These are phyloP conservation scores for Arnoldichthys spilopterus DNA, from an alignment of 2,797 vertebrate genomes.

Conservation along the genomic window DNA sequence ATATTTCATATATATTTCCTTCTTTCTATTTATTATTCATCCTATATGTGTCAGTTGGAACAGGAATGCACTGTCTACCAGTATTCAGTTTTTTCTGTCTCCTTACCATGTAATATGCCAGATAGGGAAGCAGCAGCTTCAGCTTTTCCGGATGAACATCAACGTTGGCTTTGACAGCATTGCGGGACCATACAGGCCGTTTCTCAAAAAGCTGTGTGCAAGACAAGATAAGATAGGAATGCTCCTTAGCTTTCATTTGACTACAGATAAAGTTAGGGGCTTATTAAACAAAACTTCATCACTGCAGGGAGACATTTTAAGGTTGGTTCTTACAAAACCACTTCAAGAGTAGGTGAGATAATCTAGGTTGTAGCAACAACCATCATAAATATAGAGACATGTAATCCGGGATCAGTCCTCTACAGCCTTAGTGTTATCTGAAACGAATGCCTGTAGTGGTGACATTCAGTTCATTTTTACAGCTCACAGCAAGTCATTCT, in stretches of 20 bases:
- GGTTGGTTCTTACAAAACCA: too few relatives aligned
- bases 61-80: not conserved
- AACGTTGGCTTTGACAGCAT: constrained; percentile 91
- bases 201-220: constrained; percentile 84
- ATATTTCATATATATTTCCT: not conserved
- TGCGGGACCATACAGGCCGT: constrained; percentile 93
- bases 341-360: too few relatives aligned
- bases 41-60: not conserved
- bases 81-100: not conserved
- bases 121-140: constrained; percentile 87
- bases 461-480: too few relatives aligned
- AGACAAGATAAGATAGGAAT: not conserved
- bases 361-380: too few relatives aligned
- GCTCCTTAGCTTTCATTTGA: not conserved
- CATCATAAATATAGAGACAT: too few relatives aligned
- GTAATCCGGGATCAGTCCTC: too few relatives aligned
- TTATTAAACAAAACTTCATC: not conserved
- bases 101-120: constrained; percentile 97
- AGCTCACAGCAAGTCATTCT: too few relatives aligned
- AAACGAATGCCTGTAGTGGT: too few relatives aligned
- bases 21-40: too few relatives aligned
- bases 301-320: too few relatives aligned
- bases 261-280: not conserved
- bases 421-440: too few relatives aligned
- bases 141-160: constrained; percentile 94